These are phyloP conservation scores for Zalophus californianus DNA, from an alignment of 2,797 vertebrate genomes.

Conservation along the genomic window DNA sequence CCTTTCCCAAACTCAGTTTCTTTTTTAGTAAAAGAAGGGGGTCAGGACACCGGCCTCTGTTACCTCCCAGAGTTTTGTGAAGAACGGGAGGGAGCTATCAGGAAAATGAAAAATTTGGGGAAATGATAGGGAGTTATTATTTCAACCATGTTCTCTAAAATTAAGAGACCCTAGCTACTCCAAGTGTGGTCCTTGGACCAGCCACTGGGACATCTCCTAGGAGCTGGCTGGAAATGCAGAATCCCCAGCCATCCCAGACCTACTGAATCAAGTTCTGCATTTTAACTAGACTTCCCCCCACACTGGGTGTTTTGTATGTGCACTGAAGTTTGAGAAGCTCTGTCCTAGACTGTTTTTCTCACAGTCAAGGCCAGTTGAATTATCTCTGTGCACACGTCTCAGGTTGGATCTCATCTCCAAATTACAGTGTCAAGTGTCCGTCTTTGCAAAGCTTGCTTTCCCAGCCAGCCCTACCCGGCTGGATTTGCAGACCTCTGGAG, in stretches of 20 bases:
- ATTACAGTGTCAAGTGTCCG: neutral
- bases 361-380: neutral
- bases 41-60: neutral
- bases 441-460: neutral
- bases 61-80: neutral
- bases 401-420: neutral
- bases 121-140: neutral
- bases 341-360: neutral
- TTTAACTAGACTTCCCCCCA: neutral
- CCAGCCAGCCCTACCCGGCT: neutral
- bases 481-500: neutral
- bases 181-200: neutral
- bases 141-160: neutral
- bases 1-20: neutral
- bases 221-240: neutral
- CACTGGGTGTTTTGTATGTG: neutral
- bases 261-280: neutral
- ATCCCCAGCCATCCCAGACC: neutral
- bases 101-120: neutral
- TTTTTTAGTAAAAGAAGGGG: neutral
- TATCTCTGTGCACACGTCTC: neutral
- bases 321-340: neutral
- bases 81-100: neutral
- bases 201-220: neutral
- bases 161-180: neutral